Evolutionary conservation across 2,797 vertebrate species (phyloP).

Genomic region (Picus viridis): DNA sequence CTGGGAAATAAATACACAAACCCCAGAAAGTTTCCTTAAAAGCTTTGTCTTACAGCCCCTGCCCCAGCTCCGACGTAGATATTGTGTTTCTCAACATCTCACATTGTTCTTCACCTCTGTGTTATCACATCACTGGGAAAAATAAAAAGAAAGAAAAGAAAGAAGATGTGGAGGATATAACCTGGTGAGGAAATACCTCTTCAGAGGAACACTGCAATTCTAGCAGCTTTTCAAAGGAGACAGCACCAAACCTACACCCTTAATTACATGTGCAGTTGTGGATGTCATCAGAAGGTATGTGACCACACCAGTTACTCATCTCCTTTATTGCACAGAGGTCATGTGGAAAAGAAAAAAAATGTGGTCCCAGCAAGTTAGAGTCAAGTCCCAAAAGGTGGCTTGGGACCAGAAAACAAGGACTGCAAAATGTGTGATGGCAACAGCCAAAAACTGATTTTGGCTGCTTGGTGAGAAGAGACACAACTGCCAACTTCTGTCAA

Average conservation of each 20-base stretch:
- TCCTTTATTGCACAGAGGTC: not conserved
- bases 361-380: not conserved
- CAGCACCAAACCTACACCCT: not conserved
- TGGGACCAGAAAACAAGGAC: not conserved
- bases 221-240: not conserved
- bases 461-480: not conserved
- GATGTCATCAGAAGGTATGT: not conserved
- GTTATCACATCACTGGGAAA: not conserved
- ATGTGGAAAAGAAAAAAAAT: not conserved
- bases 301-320: not conserved
- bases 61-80: not conserved
- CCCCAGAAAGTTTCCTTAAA: not conserved
- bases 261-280: not conserved
- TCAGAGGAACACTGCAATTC: not conserved
- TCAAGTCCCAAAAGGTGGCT: not conserved
- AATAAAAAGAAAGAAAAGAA: not conserved
- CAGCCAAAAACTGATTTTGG: not conserved
- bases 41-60: not conserved
- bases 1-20: not conserved
- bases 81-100: not conserved
- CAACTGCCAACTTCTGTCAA: not conserved
- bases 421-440: not conserved
- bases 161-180: not conserved
- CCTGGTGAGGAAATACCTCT: not conserved
- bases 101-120: not conserved